Conservation (phyloP, 1,140 invertebrate genomes). For the Capitella teleta region DNA sequence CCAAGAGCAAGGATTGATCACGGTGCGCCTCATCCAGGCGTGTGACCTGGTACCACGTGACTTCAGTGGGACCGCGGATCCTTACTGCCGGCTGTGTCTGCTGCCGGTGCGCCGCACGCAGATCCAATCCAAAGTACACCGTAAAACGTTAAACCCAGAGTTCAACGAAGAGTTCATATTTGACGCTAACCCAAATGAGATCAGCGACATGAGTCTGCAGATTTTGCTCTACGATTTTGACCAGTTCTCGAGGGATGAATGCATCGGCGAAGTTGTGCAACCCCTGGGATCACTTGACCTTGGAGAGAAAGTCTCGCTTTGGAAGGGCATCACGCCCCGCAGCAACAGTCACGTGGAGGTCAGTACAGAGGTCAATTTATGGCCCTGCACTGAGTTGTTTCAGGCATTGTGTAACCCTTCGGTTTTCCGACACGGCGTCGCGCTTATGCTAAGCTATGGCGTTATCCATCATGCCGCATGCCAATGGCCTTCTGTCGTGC, state of each 20-base stretch:
- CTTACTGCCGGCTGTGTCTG: slow-evolving; percentile 30
- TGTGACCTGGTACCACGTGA: slow-evolving; percentile 30
- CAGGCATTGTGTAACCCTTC: no score
- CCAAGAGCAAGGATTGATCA: slow-evolving; percentile 28
- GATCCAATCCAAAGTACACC: slow-evolving; percentile 41
- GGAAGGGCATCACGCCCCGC: slow-evolving; percentile 28
- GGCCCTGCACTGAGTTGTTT: no score
- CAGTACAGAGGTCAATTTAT: background rate
- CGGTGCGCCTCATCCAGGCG: slow-evolving; percentile 31
- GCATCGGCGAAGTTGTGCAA: slow-evolving; percentile 31
- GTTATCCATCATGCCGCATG: no score
- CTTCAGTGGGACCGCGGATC: slow-evolving; percentile 30
- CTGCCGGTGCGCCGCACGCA: slow-evolving; percentile 22
- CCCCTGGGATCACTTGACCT: slow-evolving; percentile 28
- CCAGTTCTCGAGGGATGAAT: slow-evolving; percentile 34
- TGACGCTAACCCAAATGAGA: slow-evolving; percentile 22
- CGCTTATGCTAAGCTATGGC: no score
- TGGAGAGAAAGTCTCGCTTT: slow-evolving; percentile 17
- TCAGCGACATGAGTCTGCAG: slow-evolving; percentile 27
- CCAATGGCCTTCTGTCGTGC: no score
- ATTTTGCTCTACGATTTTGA: slow-evolving; percentile 34
- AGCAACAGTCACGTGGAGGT: slow-evolving; percentile 19
- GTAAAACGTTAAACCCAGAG: slow-evolving; percentile 52
- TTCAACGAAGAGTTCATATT: slow-evolving; percentile 42
- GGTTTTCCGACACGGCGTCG: no score